Evolutionary conservation across 2,797 vertebrate genomes (phyloP).

Genomic region (Poliocrania exsul): DNA sequence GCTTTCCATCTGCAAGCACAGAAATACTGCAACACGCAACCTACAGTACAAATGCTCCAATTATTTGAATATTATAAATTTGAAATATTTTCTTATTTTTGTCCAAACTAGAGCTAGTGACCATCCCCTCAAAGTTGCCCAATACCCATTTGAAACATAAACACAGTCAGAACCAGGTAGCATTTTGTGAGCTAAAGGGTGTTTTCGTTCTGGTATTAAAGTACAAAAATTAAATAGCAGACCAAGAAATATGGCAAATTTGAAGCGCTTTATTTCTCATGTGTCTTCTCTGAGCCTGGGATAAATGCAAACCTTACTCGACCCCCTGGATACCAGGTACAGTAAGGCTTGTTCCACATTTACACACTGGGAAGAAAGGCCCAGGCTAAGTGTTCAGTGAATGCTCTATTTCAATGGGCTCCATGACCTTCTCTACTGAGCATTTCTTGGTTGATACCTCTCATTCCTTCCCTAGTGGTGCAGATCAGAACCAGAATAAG

Average conservation of each 20-base stretch:
- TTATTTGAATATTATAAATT: background rate
- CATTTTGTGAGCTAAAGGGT: background rate
- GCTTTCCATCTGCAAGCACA: background rate
- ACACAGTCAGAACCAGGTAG: background rate
- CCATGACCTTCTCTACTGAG: background rate
- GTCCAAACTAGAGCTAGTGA: background rate
- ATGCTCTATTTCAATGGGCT: background rate
- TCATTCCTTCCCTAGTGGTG: background rate
- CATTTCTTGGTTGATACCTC: background rate
- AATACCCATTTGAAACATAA: background rate
- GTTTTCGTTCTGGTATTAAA: background rate
- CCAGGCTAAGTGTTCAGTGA: background rate
- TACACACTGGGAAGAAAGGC: background rate
- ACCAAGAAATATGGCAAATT: background rate
- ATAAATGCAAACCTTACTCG: background rate
- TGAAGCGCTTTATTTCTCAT: background rate
- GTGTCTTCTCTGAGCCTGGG: background rate
- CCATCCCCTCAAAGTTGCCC: background rate
- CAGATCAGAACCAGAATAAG: background rate
- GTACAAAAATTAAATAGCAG: background rate
- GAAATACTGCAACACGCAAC: background rate
- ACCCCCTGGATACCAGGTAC: fast-evolving
- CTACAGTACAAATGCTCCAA: background rate
- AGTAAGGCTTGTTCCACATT: background rate
- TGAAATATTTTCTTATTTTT: background rate